Conservation (phyloP, 2,888 invertebrate genomes). For the Gryllus longicercus region DNA sequence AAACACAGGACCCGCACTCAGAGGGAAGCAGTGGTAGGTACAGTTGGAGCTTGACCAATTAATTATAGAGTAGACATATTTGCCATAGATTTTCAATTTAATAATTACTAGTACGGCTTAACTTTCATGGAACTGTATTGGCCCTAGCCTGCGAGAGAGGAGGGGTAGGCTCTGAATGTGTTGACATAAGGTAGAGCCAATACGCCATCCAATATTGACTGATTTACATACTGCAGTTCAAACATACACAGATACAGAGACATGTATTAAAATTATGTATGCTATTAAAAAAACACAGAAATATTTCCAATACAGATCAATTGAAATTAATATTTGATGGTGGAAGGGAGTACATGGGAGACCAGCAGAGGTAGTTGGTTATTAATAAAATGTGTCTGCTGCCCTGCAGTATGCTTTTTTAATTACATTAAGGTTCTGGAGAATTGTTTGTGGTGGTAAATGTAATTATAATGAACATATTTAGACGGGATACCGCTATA, state of each 20-base stretch:
- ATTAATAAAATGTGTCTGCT: constrained; percentile 10
- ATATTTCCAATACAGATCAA: constrained; percentile 17
- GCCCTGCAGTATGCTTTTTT: neutral
- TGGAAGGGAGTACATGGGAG: neutral
- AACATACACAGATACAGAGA: constrained; percentile 7
- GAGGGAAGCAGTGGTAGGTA: constrained; percentile 1
- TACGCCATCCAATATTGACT: constrained; percentile 25
- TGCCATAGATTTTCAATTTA: constrained; percentile 32
- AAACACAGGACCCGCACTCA: neutral
- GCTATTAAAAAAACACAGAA: neutral
- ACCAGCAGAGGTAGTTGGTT: constrained; percentile 17
- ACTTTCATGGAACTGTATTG: constrained; percentile 20
- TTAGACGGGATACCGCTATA: constrained; percentile 4
- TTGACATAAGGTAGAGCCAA: constrained; percentile 21
- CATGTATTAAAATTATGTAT: constrained; percentile 17
- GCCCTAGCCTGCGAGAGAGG: neutral
- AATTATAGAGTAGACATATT: constrained; percentile 31
- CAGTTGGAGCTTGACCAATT: constrained; percentile 23
- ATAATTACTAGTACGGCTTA: constrained; percentile 29
- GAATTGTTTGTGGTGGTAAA: constrained; percentile 17
- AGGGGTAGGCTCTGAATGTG: constrained; percentile 20
- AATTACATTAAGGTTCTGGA: constrained; percentile 17
- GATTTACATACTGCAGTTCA: constrained; percentile 23
- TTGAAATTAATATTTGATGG: constrained; percentile 3
- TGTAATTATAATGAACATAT: constrained; percentile 17